A percentile compares a stretch with the other conserved stretches of the same genome.
phyloP scores from a whole-genome alignment of 1,140 invertebrate genomes.

The Hylaeus volcanicus region DNA sequence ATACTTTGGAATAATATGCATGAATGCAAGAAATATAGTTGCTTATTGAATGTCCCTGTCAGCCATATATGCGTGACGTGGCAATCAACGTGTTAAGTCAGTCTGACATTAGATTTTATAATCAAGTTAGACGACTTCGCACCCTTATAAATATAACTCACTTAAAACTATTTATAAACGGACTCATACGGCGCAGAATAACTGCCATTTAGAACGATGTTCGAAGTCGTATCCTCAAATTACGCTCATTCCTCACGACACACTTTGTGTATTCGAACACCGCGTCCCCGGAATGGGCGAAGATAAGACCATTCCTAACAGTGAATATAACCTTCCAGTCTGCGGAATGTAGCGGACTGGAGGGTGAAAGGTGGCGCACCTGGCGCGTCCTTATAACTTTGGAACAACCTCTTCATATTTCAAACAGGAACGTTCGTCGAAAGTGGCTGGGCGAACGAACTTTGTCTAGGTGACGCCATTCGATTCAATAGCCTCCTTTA shows the following conservation, averaged over 20 bases:
- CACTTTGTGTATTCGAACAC: constrained; percentile 9
- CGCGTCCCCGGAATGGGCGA: constrained; percentile 16
- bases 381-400: constrained; percentile 54
- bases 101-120: too few relatives aligned
- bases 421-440: constrained; percentile 20
- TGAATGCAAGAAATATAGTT: too few relatives aligned
- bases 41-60: too few relatives aligned
- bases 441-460: neutral
- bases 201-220: neutral
- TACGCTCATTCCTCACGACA: constrained; percentile 13
- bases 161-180: neutral
- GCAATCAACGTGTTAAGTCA: too few relatives aligned
- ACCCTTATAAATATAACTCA: too few relatives aligned
- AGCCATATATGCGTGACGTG: too few relatives aligned
- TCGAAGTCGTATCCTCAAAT: neutral
- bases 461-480: neutral
- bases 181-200: neutral
- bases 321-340: constrained; percentile 24
- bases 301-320: constrained; percentile 24
- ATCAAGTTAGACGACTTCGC: too few relatives aligned
- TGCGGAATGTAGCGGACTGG: constrained; percentile 15
- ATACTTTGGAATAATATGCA: too few relatives aligned
- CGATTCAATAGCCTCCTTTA: constrained; percentile 2
- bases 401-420: constrained; percentile 52
- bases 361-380: constrained; percentile 35